These are phyloP conservation scores for Carassius auratus DNA, from an alignment of 2,113 vertebrate species.

Conservation along the genomic window DNA sequence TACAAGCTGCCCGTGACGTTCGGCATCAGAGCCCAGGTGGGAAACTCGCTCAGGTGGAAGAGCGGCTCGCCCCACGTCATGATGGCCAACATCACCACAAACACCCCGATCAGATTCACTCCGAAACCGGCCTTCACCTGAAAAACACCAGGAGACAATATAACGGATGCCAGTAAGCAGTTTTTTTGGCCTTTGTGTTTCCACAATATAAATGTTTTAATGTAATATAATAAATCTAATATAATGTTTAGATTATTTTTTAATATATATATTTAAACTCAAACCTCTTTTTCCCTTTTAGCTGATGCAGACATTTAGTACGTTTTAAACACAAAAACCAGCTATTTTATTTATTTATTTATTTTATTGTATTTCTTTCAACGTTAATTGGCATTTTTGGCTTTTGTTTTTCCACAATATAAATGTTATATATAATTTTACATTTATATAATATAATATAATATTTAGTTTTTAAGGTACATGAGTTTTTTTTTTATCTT, in stretches of 20 bases:
- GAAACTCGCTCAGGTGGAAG: conserved; percentile 88
- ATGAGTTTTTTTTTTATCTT: too few relatives aligned
- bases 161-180: not conserved
- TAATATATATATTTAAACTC: too few relatives aligned
- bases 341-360: not conserved
- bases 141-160: not conserved
- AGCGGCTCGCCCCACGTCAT: conserved; percentile 93
- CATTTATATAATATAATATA: not conserved
- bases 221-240: not conserved
- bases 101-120: conserved; percentile 92
- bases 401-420: not conserved
- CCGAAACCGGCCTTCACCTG: conserved; percentile 97
- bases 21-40: conserved; percentile 82
- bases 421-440: not conserved
- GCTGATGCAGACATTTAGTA: not conserved
- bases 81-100: conserved; percentile 93
- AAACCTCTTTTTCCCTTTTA: not conserved
- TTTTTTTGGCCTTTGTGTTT: not conserved
- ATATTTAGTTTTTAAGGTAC: too few relatives aligned
- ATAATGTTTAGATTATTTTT: too few relatives aligned
- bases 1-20: conserved; percentile 82
- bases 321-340: not conserved
- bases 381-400: not conserved
- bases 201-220: too few relatives aligned
- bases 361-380: not conserved